These are phyloP conservation scores for Lycaon pictus DNA, from an alignment of 2,113 vertebrate genomes.

Conservation along the genomic window DNA sequence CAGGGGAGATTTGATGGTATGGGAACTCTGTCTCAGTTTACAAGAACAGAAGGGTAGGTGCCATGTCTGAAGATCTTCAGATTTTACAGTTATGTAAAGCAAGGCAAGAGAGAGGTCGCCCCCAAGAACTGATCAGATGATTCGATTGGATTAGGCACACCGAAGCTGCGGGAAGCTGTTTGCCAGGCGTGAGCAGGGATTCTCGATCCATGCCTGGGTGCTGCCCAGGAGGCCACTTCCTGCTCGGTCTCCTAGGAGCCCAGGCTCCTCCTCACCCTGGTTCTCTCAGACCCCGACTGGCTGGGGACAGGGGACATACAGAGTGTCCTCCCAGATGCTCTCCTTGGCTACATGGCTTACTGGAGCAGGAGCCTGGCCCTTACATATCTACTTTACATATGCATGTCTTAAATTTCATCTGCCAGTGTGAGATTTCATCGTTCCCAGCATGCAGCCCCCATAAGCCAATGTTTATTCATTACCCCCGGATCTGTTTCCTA, in stretches of 20 bases:
- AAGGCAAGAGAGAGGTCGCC: neutral
- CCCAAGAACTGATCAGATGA: neutral
- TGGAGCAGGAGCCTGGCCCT: neutral
- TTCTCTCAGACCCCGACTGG: neutral
- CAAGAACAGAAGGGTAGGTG: neutral
- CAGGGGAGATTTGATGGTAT: neutral
- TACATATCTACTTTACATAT: neutral
- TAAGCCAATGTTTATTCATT: constrained; percentile 78
- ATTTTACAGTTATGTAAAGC: rapidly evolving
- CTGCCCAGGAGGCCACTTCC: neutral
- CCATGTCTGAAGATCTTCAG: neutral
- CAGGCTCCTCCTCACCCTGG: neutral
- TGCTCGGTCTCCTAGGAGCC: neutral
- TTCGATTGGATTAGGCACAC: rapidly evolving
- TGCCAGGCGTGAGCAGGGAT: neutral
- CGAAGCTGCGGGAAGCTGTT: neutral
- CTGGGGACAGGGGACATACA: neutral
- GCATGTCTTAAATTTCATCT: constrained; percentile 48
- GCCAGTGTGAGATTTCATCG: neutral
- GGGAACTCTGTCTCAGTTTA: neutral
- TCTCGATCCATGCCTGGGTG: neutral
- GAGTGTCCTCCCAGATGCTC: rapidly evolving
- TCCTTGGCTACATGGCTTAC: rapidly evolving
- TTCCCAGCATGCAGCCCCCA: constrained; percentile 56
- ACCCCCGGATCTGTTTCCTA: constrained; percentile 65